Evolutionary conservation across 2,888 invertebrate genomes (phyloP), one percentile per base, ranked within the genome.

Genomic region (Operophtera brumata): DNA sequence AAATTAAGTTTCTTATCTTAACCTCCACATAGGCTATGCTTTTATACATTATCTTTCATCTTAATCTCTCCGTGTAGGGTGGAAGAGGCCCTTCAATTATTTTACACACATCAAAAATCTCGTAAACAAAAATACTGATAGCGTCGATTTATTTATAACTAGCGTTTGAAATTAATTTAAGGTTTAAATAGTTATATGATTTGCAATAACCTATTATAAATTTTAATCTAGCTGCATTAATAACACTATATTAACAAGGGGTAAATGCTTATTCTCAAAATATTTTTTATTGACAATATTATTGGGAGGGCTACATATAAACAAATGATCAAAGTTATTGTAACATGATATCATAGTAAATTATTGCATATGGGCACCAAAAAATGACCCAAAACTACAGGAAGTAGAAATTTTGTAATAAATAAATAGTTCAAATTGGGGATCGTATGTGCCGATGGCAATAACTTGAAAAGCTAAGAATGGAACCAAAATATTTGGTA

Each of bases 181-280:
- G 47, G 41, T 52, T 52, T 45, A 45, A 56, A 52, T 56, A 56
- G 51, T 47, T 47, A 49, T 11, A 44, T 47, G 50, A 30, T 41
- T 50, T 59, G 69, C 68, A 57, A 55, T 41, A 77, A 75, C 74
- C 75, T 58, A 62, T 62, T 47, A 51, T 40, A 41, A 65, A 69
- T 65, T 57, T 57, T 60, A 65, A 54, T 52, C 65, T 70, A 61
- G 70, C 71, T 71, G 70, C 66, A 72, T 64, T 74, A 77, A 78
- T 73, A 72, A 77, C 67, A 72, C 71, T 76, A 77, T 67, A 67
- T 57, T 74, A 82, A 83, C 80, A 84, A 73, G 73, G 71, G 78
- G 80, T 86, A 86, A 88, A 87, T 85, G 80, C 80, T 79, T 71
- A 74, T 78, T 85, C 81, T 79, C 79, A 85, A 86, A 86, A 85